phyloP scores from a whole-genome alignment of 2,113 vertebrate species.

The Aepyceros melampus region DNA sequence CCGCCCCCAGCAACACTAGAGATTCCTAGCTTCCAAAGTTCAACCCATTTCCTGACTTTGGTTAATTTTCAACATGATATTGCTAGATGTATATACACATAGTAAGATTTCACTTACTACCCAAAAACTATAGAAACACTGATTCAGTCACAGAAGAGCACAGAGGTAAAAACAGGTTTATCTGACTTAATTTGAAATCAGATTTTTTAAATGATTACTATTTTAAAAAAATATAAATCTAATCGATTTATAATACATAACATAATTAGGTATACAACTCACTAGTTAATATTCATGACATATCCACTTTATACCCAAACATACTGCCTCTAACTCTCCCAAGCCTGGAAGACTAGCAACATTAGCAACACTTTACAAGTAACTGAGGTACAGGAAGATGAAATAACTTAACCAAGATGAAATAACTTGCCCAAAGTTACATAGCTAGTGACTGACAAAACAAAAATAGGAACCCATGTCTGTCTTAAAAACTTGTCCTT shows the following conservation, averaged over 20 bases:
- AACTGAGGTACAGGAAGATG: background rate
- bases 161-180: background rate
- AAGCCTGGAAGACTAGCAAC: background rate
- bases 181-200: background rate
- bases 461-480: background rate
- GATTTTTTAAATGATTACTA: background rate
- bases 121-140: background rate
- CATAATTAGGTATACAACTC: background rate
- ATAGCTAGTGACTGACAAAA: background rate
- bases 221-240: background rate
- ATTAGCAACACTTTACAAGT: background rate
- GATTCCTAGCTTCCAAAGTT: conserved; percentile 7
- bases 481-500: background rate
- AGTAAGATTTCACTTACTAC: background rate
- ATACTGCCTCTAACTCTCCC: background rate
- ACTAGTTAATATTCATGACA: background rate
- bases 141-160: background rate
- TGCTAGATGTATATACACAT: background rate
- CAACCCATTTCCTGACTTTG: background rate
- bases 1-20: background rate
- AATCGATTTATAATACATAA: background rate
- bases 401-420: background rate
- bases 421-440: background rate
- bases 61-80: conserved; percentile 36
- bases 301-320: background rate